Evolutionary conservation across 2,113 vertebrate species (phyloP), one percentile per base, ranked within the genome.

Genomic region (Rhinoptilus africanus): DNA sequence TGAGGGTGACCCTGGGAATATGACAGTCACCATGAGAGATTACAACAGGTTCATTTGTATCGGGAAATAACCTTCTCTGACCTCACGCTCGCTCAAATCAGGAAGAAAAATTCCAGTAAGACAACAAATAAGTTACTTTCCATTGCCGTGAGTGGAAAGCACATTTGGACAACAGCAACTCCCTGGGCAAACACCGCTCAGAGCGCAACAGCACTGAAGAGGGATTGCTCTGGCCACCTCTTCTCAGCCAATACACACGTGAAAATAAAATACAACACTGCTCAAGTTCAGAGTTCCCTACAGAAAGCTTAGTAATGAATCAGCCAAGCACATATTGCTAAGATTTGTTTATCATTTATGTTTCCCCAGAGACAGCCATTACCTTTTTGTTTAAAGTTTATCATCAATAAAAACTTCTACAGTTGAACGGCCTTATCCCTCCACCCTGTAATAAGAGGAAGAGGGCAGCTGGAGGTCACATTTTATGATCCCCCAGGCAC

Each of bases 351-450:
- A 88, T 68, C 54, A 32, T 53, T 72, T 81, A 95, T 57, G 69
- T 10, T 88, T 87, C 93, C 81, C 7, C 0, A 89, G 86, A 95
- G 71, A 87, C 15, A 85, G 57, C 14, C 62, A 43, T 71, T 83
- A 66, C 34, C 35, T 92, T 87, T 87, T 85, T 82, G 24, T 93
- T 94, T 69, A 60, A 60, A 71, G 71, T 69, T 83, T 77, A 85
- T 68, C 86, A 95, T 45, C 96, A 91, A 92, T 81, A 92, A 93
- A 94, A 94, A 67, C 69, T 88, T 86, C 54, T 59, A 45, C 43
- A 82, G 69, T 15, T 75, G 47, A 93, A 89, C 0, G n/a, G 72
- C 43, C 72, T 67, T 60, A 88, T 43, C 63, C 82, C 27, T 89
- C 67, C 27, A 56, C 60, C 48, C 87, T 75, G 41, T 69, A 94